These are phyloP conservation scores for Xanthia icteritia DNA, from an alignment of 2,888 invertebrate species.

Conservation along the genomic window DNA sequence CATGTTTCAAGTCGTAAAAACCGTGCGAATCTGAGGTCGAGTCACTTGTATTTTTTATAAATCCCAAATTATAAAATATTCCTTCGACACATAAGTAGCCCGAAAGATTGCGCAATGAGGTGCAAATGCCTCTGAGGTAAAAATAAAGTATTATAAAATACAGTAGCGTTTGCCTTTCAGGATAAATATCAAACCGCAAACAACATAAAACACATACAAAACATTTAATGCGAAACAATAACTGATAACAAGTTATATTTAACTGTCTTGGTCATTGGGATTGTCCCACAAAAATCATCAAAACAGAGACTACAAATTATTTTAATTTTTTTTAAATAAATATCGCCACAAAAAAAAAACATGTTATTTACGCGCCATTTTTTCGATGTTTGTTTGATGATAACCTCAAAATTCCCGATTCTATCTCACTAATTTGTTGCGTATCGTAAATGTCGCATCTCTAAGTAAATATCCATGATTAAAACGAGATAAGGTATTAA, in stretches of 20 bases:
- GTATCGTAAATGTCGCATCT: conserved; percentile 16
- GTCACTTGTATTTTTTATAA: not conserved
- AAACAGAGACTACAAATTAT: not conserved
- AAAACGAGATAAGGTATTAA: conserved; percentile 37
- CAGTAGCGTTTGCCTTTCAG: not conserved
- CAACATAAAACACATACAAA: conserved; percentile 21
- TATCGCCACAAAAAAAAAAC: not conserved
- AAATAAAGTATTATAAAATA: conserved; percentile 3
- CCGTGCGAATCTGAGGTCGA: too few species aligned
- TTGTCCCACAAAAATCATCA: conserved; percentile 8
- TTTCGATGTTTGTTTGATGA: conserved; percentile 23
- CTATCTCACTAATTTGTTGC: conserved; percentile 8
- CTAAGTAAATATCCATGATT: conserved; percentile 19
- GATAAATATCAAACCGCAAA: conserved; percentile 45
- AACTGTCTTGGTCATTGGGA: not conserved
- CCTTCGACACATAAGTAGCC: not conserved
- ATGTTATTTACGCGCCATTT: conserved; percentile 43
- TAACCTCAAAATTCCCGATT: conserved; percentile 52
- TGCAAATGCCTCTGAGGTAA: not conserved
- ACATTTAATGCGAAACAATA: conserved; percentile 33
- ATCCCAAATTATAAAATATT: not conserved
- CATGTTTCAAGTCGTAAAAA: too few species aligned
- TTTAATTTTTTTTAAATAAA: not conserved
- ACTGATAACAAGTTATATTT: conserved; percentile 30
- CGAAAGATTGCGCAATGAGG: conserved; percentile 10